Percentiles rank a stretch among this genome's conserved stretches.
These are phyloP conservation scores for Sinella curviseta DNA, from an alignment of 1,140 invertebrate genomes.

Conservation along the genomic window DNA sequence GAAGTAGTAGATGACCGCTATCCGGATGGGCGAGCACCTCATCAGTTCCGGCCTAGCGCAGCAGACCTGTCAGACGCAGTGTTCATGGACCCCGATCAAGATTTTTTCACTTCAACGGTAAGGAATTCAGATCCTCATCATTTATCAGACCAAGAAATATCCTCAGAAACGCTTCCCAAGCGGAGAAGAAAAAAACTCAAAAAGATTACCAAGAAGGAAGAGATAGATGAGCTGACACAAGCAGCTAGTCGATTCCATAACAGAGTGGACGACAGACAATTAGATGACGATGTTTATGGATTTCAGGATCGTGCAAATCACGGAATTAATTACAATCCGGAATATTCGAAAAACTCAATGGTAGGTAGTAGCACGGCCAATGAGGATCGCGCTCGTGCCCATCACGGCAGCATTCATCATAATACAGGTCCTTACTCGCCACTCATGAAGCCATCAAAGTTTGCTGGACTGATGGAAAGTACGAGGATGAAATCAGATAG, in stretches of 20 bases:
- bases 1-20: background rate
- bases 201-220: slow-evolving; percentile 2
- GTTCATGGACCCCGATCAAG: slow-evolving; percentile 40
- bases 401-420: background rate
- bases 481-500: background rate
- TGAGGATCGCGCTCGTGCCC: background rate
- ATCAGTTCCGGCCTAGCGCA: slow-evolving; percentile 13
- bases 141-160: background rate
- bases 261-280: background rate
- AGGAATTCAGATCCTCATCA: background rate
- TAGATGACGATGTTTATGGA: background rate
- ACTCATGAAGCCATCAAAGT: background rate
- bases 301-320: background rate
- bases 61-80: slow-evolving; percentile 37
- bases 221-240: background rate
- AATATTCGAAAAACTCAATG: background rate
- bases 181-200: background rate
- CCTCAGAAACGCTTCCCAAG: background rate
- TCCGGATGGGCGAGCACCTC: background rate
- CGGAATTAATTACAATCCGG: background rate
- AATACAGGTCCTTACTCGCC: background rate
- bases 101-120: slow-evolving; percentile 43
- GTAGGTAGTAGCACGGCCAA: background rate
- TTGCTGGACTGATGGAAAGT: background rate
- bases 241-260: background rate